Evolutionary conservation across 2,888 invertebrate genomes (phyloP).

Genomic region (Molanna angustata): DNA sequence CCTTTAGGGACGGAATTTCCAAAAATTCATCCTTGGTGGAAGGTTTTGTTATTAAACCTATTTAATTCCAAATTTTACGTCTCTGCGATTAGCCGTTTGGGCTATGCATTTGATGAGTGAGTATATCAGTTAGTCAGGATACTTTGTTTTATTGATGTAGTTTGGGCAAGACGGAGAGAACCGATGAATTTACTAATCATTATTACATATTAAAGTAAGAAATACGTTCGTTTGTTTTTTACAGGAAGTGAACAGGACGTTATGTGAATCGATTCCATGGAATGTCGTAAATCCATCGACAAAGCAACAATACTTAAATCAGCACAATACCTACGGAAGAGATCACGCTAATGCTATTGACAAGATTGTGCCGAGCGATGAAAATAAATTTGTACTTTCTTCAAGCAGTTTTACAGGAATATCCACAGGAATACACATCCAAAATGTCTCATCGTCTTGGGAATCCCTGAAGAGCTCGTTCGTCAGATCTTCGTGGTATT

Average conservation of each 20-base stretch:
- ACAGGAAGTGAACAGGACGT: slow-evolving; percentile 43
- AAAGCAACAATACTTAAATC: slow-evolving; percentile 41
- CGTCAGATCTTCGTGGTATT: slow-evolving; percentile 49
- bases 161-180: too few relatives aligned
- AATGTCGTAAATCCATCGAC: slow-evolving; percentile 39
- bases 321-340: slow-evolving; percentile 59
- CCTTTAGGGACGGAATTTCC: too few relatives aligned
- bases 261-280: slow-evolving; percentile 54
- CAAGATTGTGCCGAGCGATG: slow-evolving; percentile 9
- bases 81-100: too few relatives aligned
- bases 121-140: too few relatives aligned
- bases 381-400: slow-evolving; percentile 37
- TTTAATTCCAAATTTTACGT: too few relatives aligned
- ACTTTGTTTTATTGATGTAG: too few relatives aligned
- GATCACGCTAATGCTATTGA: slow-evolving; percentile 40
- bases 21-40: too few relatives aligned
- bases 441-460: slow-evolving; percentile 60
- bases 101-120: too few relatives aligned
- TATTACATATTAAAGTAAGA: too few relatives aligned
- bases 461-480: slow-evolving; percentile 53
- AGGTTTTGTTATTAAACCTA: too few relatives aligned
- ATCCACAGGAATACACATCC: slow-evolving; percentile 43
- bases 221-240: slow-evolving; percentile 30
- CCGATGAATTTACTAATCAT: too few relatives aligned
- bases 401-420: slow-evolving; percentile 44